Conservation (phyloP, 2,797 vertebrate genomes). For the Typhlichthys subterraneus region DNA sequence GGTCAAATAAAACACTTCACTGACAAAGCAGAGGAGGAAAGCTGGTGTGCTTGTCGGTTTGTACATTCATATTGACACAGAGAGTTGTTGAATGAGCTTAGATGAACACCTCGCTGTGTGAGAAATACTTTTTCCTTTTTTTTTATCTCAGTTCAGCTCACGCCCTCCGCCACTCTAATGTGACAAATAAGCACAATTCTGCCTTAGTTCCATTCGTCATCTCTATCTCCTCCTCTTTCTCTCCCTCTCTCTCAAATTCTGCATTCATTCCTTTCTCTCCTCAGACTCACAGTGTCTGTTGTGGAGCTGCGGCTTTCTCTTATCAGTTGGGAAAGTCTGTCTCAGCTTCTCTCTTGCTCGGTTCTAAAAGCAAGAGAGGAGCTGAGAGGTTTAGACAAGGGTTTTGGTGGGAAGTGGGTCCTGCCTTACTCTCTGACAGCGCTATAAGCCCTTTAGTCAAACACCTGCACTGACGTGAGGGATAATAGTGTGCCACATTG, state of each 20-base stretch:
- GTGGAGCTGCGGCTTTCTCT: not conserved
- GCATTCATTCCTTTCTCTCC: not conserved
- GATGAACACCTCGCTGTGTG: slow-evolving; percentile 10
- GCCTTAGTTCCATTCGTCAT: slow-evolving; percentile 29
- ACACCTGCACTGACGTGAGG: slow-evolving; percentile 42
- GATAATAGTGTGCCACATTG: slow-evolving; percentile 29
- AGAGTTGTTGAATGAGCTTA: slow-evolving; percentile 16
- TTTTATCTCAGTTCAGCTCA: slow-evolving; percentile 8
- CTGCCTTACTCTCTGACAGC: slow-evolving; percentile 11
- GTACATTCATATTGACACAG: slow-evolving; percentile 7
- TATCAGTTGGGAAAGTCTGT: slow-evolving; percentile 10
- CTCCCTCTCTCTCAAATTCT: slow-evolving; percentile 23
- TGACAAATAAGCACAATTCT: slow-evolving; percentile 30
- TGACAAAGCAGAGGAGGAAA: slow-evolving; percentile 1
- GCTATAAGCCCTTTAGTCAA: slow-evolving; percentile 48
- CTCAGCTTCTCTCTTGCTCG: slow-evolving; percentile 2
- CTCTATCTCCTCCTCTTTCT: slow-evolving; percentile 11
- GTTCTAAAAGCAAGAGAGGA: slow-evolving; percentile 13
- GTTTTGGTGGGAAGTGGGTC: slow-evolving; percentile 14
- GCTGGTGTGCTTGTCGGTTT: slow-evolving; percentile 2
- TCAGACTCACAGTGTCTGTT: not conserved
- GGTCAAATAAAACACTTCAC: not conserved
- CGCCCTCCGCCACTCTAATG: not conserved
- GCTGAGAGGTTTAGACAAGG: slow-evolving; percentile 21
- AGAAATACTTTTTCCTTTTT: slow-evolving; percentile 10